Evolutionary conservation across 2,797 vertebrate species (phyloP), one percentile per base, ranked within the genome.

Genomic region (Oreochromis mossambicus): DNA sequence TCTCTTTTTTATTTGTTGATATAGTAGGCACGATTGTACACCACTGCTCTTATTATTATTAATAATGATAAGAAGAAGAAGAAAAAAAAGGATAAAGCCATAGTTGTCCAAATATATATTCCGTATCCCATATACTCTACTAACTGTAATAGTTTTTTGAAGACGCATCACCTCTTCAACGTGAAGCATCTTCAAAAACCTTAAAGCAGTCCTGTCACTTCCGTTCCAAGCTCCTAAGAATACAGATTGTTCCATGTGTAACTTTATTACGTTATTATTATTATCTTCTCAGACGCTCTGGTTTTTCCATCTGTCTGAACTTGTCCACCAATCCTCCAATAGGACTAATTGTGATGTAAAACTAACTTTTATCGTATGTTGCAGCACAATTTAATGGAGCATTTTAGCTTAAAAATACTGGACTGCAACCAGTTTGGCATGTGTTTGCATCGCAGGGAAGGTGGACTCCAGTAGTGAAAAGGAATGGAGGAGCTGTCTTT

Each of bases 391-490:
- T 91, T 92, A 92, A 94, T 91, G 90, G 89, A 80, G 89, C 88
- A 46, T 86, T 87, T 87, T 82, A 85, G 88, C 89, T 93, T 90
- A 94, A 93, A 95, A 95, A 94, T 91, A 93, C 90, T 94, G 93
- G 93, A 91, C 89, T 90, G 90, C 82, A 88, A 95, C 93, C 93
- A 94, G 92, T 88, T 93, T 76, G 84, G 88, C 95, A 95, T 95
- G 95, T 95, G 95, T 91, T 94, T 86, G 91, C 94, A 90, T 94
- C 68, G 81, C 93, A 91, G 94, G 94, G 93, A 95, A 93, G 92
- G 90, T 89, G 93, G 93, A 94, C 92, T 94, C 95, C 94, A 95
- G 94, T 94, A 6, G 94, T 92, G 95, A 95, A 92, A 90, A 86
- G 90, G 87, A 95, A 95, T 95, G 83, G 91, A 92, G 84, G 91